phyloP scores from a whole-genome alignment of 1,140 invertebrate genomes.

The Scaptomyza graminum region DNA sequence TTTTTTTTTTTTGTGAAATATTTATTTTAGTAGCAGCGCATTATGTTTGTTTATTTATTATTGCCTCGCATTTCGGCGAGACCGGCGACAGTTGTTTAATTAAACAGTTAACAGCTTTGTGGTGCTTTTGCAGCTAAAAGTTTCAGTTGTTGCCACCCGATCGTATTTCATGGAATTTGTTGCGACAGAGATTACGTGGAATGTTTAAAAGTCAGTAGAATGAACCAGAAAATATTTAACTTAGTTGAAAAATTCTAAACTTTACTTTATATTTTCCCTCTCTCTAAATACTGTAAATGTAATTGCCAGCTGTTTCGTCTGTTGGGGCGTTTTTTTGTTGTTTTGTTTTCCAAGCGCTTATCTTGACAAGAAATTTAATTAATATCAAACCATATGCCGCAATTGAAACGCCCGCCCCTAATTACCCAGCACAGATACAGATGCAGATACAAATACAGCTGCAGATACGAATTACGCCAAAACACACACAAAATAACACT shows the following conservation, averaged over 20 bases:
- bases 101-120: constrained; percentile 70
- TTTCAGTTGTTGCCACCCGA: constrained; percentile 25
- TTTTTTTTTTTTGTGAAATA: not conserved
- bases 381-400: constrained; percentile 68
- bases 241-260: too few relatives aligned
- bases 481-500: constrained; percentile 41
- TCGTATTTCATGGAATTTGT: constrained; percentile 48
- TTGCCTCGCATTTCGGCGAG: constrained; percentile 44
- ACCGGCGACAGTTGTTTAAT: constrained; percentile 65
- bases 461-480: not conserved
- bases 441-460: constrained; percentile 42
- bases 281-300: not conserved
- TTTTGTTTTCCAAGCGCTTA: constrained; percentile 29
- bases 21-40: too few relatives aligned
- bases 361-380: constrained; percentile 71
- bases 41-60: constrained; percentile 43
- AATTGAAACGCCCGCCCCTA: constrained; percentile 67
- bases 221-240: too few relatives aligned
- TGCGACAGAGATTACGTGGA: not conserved
- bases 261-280: too few relatives aligned
- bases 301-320: constrained; percentile 5
- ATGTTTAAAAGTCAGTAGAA: not conserved
- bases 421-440: constrained; percentile 53
- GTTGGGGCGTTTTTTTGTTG: not conserved
- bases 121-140: constrained; percentile 53